Evolutionary conservation across 2,797 vertebrate species (phyloP).

Genomic region (Babyrousa celebensis): DNA sequence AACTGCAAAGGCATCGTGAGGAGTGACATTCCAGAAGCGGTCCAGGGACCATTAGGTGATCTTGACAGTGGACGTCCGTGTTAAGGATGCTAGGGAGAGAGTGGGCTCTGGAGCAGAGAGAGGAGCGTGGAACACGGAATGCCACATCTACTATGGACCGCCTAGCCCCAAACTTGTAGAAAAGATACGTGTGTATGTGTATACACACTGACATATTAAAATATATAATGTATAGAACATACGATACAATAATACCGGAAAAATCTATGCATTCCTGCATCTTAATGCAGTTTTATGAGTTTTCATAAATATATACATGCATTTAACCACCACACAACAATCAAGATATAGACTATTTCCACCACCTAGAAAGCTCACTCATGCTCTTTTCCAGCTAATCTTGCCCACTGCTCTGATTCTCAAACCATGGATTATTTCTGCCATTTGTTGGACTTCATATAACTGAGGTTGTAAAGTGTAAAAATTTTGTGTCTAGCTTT

Average conservation of each 20-base stretch:
- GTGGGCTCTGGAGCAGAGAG: accelerated
- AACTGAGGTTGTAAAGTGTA: neutral
- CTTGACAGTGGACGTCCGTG: neutral
- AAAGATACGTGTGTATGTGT: no score
- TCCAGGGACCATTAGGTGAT: neutral
- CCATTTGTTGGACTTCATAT: neutral
- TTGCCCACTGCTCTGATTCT: neutral
- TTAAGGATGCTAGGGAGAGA: neutral
- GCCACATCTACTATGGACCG: neutral
- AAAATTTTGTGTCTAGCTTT: neutral
- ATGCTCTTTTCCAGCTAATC: neutral
- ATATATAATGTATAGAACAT: no score
- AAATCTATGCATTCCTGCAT: neutral
- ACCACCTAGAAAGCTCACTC: neutral
- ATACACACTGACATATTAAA: no score
- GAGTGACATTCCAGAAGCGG: neutral
- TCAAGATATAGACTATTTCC: neutral
- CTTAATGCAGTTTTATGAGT: neutral
- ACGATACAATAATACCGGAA: neutral
- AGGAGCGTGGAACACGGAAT: neutral
- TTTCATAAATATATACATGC: neutral
- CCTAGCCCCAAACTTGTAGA: neutral
- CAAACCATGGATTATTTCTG: neutral
- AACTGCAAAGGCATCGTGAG: neutral
- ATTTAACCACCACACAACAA: neutral